A percentile compares a stretch with the other conserved stretches of the same genome.
Evolutionary conservation across 2,888 invertebrate genomes (phyloP).

Genomic region (Nasonia oneida): DNA sequence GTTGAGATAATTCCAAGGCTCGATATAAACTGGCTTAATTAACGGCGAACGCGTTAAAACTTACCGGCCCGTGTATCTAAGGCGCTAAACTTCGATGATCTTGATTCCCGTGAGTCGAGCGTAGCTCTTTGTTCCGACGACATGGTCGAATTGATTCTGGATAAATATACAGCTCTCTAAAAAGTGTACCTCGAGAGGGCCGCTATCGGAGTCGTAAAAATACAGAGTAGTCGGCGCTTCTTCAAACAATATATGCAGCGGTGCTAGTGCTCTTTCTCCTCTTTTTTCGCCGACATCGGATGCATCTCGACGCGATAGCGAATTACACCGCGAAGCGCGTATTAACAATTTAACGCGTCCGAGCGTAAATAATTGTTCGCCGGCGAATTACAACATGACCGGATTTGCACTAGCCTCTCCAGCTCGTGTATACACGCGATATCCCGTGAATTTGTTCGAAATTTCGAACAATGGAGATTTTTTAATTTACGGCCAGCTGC

Average conservation of each 20-base stretch:
- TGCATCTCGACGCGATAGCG: background rate
- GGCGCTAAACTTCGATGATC: background rate
- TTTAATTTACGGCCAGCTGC: background rate
- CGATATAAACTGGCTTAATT: constrained; percentile 46
- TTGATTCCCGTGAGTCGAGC: background rate
- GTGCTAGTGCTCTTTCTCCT: background rate
- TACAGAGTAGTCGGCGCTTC: background rate
- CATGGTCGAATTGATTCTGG: background rate
- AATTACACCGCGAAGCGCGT: background rate
- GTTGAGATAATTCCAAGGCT: constrained; percentile 30
- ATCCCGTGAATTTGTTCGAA: background rate
- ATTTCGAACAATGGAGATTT: background rate
- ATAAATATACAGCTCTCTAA: background rate
- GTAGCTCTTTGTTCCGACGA: background rate
- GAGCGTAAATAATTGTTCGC: background rate
- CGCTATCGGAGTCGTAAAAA: background rate
- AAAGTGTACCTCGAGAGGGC: background rate
- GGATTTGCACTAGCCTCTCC: background rate
- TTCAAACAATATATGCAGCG: constrained; percentile 3
- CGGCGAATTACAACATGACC: background rate
- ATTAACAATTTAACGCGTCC: background rate
- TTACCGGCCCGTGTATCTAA: background rate
- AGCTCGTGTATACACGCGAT: background rate
- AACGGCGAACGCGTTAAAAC: constrained; percentile 10
- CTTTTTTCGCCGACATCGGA: background rate